phyloP scores from a whole-genome alignment of 2,113 vertebrate genomes.

The Brienomyrus longianalis region DNA sequence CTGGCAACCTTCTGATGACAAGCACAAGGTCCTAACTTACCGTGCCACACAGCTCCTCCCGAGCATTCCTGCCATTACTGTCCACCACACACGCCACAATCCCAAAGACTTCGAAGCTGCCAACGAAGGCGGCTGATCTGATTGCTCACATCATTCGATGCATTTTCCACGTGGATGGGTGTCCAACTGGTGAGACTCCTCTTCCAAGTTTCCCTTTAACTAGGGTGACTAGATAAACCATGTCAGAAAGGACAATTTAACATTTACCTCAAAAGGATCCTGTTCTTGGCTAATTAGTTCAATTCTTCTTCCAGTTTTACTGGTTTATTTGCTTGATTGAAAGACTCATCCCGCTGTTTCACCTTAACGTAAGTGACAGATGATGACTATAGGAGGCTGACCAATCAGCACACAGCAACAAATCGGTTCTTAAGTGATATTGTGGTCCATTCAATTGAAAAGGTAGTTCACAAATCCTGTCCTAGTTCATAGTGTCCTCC shows the following conservation, averaged over 20 bases:
- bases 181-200: neutral
- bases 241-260: neutral
- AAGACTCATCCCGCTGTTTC: neutral
- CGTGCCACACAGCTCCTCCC: neutral
- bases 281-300: neutral
- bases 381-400: neutral
- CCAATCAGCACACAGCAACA: neutral
- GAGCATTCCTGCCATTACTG: slow-evolving; percentile 48
- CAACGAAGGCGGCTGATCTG: neutral
- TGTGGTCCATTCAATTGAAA: neutral
- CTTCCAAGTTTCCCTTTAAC: neutral
- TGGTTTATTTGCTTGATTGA: neutral
- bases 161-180: neutral
- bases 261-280: neutral
- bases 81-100: slow-evolving; percentile 42
- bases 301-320: neutral
- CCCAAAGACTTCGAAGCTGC: neutral
- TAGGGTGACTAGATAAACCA: neutral
- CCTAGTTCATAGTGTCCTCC: neutral
- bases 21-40: neutral
- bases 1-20: neutral
- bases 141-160: neutral
- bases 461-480: neutral
- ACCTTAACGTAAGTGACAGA: neutral
- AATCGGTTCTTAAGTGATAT: neutral